These are phyloP conservation scores for Glossophaga mutica DNA, from an alignment of 2,797 vertebrate genomes.

Conservation along the genomic window DNA sequence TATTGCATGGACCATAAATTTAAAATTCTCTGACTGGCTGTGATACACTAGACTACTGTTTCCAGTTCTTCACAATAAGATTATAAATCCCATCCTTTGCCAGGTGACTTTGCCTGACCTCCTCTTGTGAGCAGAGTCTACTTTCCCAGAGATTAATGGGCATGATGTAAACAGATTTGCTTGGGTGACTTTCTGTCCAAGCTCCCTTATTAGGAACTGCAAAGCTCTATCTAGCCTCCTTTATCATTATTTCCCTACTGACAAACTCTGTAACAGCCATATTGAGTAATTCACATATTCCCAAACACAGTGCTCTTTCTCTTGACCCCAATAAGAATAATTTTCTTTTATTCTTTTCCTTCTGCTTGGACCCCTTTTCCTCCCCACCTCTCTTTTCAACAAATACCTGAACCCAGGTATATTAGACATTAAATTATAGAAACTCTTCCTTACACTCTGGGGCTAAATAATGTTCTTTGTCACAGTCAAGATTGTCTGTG, in stretches of 20 bases:
- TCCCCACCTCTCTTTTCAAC: background rate
- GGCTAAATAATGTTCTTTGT: background rate
- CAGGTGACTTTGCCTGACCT: background rate
- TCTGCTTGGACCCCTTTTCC: background rate
- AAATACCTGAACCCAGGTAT: no score
- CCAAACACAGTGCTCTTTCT: background rate
- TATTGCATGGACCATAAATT: background rate
- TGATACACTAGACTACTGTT: background rate
- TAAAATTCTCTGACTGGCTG: background rate
- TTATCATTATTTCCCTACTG: background rate
- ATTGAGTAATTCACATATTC: background rate
- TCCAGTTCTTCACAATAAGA: background rate
- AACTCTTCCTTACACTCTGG: background rate
- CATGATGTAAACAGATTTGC: background rate
- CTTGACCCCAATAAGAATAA: background rate
- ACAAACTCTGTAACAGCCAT: background rate
- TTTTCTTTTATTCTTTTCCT: background rate
- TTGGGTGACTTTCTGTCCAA: background rate
- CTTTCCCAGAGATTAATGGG: background rate
- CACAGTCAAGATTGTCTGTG: background rate
- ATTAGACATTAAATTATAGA: background rate
- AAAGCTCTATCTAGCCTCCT: background rate
- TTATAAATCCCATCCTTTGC: background rate
- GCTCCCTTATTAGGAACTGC: background rate
- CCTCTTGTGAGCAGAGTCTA: background rate